These are phyloP conservation scores for Platynereis dumerilii DNA, from an alignment of 2,888 invertebrate genomes.

Conservation along the genomic window DNA sequence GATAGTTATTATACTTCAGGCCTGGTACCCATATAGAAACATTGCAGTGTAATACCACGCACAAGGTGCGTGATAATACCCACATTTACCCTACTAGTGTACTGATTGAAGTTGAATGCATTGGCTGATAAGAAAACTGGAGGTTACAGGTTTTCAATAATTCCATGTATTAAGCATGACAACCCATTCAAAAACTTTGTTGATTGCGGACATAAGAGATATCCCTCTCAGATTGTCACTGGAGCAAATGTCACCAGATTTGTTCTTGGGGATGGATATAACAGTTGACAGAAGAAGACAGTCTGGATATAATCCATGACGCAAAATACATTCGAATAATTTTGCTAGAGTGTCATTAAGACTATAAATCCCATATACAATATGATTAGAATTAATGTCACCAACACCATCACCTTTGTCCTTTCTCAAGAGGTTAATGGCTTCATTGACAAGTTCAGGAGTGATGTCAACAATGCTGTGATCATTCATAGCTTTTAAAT, in stretches of 20 bases:
- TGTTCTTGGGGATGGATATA: slow-evolving; percentile 1
- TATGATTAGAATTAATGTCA: background rate
- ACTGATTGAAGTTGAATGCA: too few species aligned
- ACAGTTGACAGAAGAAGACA: background rate
- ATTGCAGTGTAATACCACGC: too few species aligned
- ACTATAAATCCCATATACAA: background rate
- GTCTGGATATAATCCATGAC: background rate
- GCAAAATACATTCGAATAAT: background rate
- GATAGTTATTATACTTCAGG: too few species aligned
- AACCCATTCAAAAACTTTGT: background rate
- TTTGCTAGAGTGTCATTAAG: background rate
- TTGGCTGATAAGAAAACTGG: too few species aligned
- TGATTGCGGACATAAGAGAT: background rate
- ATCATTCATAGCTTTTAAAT: too few species aligned
- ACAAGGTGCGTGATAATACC: too few species aligned
- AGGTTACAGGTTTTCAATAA: too few species aligned
- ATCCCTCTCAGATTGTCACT: background rate
- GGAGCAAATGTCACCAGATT: background rate
- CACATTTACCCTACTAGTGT: too few species aligned
- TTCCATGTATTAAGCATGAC: too few species aligned
- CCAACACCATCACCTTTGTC: background rate
- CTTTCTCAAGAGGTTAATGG: background rate
- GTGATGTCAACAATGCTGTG: background rate
- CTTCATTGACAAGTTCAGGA: background rate
- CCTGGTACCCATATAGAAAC: too few species aligned